Base-by-base conservation (phyloP, 2,797 vertebrate genomes). In the Danionella dracula region DNA sequence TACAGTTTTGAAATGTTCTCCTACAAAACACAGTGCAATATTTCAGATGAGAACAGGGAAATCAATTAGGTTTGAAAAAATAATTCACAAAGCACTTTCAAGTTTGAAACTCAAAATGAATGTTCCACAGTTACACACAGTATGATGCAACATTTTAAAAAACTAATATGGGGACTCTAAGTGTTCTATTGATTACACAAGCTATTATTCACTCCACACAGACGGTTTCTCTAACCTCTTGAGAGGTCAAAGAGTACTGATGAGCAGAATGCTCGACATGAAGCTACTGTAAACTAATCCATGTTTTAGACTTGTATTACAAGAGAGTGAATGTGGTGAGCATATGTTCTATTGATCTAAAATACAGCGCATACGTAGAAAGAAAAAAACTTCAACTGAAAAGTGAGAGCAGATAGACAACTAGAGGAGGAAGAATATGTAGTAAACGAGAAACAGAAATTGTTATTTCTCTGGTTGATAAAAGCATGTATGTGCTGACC, bases 401-500 rank as follows among this genome's bases (percentile, higher is more conserved):
- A 89, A 15, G 32, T 64, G 27, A 54, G 38, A 20, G 48, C 35
- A 48, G 31, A 45, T 38, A 59, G 29, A 35, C 27, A 59, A 17
- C 20, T 63, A 4, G 21, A 27, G 34, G 10, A 35, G 19, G 9
- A 32, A 49, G 34, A 45, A n/a, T n/a, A n/a, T n/a, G n/a, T n/a
- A n/a, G n/a, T n/a, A n/a, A n/a, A n/a, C 32, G 50, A 44, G 10
- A 27, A 23, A 9, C 32, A 49, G 34, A 45, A 51, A 42, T n/a
- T n/a, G 96, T 95, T 92, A 93, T 96, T 98, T 96, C 91, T 92
- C 92, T 92, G 89, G 23, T 84, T 94, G 95, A 93, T 92, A 92
- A 92, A 93, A 95, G 96, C 92, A 96, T 94, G 96, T 95, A 93
- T 89, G 91, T 87, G 88, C 86, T 93, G 93, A 92, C 95, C 96